Evolutionary conservation across 2,113 vertebrate genomes (phyloP), one percentile per base, ranked within the genome.

Genomic region (Gnathochromis pfefferi): DNA sequence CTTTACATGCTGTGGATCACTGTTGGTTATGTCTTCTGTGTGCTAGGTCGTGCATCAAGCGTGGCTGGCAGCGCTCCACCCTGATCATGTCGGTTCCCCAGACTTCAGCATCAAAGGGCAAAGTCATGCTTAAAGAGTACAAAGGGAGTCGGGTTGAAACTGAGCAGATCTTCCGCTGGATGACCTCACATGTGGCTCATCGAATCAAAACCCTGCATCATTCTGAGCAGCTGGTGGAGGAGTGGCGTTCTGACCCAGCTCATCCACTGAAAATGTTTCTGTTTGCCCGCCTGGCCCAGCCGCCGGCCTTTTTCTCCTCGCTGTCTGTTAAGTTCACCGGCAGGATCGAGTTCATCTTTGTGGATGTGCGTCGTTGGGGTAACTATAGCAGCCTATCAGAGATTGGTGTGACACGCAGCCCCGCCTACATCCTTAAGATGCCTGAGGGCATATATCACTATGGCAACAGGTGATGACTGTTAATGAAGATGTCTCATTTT

Each of bases 321-420:
- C 97, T 99, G 17, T 99, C 98, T 3, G 97, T 99, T n/a, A 99
- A 99, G 91, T 99, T 99, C 93, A 99, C 99, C 0, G 99, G 99
- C 19, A 97, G 99, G 90, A 98, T 99, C 3, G 98, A 99, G 86
- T 99, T 99, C 94, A 98, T 99, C 93, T 99, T 99, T 78, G 99
- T 99, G 21, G 99, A 99, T 1, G 93, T 98, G 51, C 97, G 96
- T 80, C 97, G 96, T 85, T 99, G 98, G 99, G 96, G 97, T 93
- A 97, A 98, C 57, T 95, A 94, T 87, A 98, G 96, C 92, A 97
- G 95, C 73, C 96, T 98, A 87, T 93, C 95, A n/a, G 97, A 98
- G 86, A 97, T 99, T 0, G 98, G 98, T 17, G 80, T 99, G 84
- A 93, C 95, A 45, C 97, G 96, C 83, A 98, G 96, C 54, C 98